These are phyloP conservation scores for Cephalopachus bancanus DNA, from an alignment of 2,797 vertebrate genomes.

Conservation along the genomic window DNA sequence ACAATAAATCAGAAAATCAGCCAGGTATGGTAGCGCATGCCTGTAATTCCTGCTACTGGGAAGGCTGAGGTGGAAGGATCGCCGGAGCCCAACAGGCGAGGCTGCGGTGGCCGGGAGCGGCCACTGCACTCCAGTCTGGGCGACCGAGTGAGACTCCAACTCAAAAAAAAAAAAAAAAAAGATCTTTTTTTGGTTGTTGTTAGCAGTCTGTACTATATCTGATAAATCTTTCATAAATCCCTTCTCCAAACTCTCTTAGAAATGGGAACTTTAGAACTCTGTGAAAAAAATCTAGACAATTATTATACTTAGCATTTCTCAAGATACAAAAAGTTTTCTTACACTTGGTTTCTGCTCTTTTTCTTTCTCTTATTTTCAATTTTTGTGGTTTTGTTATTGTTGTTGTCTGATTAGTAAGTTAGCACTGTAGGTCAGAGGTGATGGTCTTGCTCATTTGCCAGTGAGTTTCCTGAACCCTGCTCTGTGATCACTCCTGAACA, in stretches of 20 bases:
- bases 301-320: background rate
- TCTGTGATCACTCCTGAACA: background rate
- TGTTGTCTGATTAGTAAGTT: background rate
- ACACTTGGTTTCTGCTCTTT: background rate
- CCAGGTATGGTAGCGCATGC: no score
- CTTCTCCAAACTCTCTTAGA: background rate
- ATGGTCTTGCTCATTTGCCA: background rate
- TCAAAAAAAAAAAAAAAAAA: background rate
- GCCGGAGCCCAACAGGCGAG: no score
- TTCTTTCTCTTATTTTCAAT: background rate
- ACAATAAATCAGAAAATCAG: no score
- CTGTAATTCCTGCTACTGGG: no score
- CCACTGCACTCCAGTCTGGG: no score
- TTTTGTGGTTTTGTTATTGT: background rate
- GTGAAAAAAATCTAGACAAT: background rate
- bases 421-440: rapidly evolving
- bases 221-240: no score
- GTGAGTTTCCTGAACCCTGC: background rate
- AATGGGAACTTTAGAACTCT: background rate
- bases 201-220: background rate
- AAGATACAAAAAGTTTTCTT: background rate
- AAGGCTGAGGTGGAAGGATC: no score
- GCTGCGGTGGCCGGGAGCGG: no score
- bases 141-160: no score
- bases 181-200: no score